Evolutionary conservation across 2,113 vertebrate genomes (phyloP), one percentile per base, ranked within the genome.

Genomic region (Podiceps cristatus): DNA sequence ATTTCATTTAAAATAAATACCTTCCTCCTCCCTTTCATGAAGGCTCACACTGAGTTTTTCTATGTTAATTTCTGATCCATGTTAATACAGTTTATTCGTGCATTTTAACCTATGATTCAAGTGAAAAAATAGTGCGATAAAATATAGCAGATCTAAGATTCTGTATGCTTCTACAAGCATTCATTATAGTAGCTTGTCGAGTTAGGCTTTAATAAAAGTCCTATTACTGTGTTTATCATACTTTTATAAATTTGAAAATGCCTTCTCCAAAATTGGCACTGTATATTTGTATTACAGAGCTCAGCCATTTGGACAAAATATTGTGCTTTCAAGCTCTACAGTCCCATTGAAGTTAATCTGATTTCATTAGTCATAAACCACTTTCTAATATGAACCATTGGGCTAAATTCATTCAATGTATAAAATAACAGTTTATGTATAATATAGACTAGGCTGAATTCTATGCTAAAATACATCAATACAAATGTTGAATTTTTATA

Each of bases 281-380:
- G 25, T 62, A 37, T 93, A 82, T 93, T 94, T 85, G 18, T 78
- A 94, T 87, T 81, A 85, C 29, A 93, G 76, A 91, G 47, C 66
- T 94, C 73, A 89, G 76, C 58, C 83, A 81, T 89, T 97, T 91
- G 68, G 56, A 92, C 91, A 89, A 95, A 95, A 94, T 81, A 96
- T 28, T 95, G 64, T 72, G 64, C 56, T 94, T 92, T 94, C 91
- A 78, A 86, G 64, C 80, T 92, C 52, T 53, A 60, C 28, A 87
- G 83, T 78, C 40, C 14, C 73, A 89, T 29, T 94, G 86, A 93
- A 89, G 52, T 89, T 89, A 95, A 82, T 96, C 68, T 66, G 76
- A 95, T 89, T 95, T 83, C 44, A 67, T 93, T 87, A 87, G 53
- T 73, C 62, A 89, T 68, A 87, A 96, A 88, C 58, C 35, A 75